Evolutionary conservation across 2,888 invertebrate genomes (phyloP), one percentile per base, ranked within the genome.

Genomic region (Pegoplata infirma): DNA sequence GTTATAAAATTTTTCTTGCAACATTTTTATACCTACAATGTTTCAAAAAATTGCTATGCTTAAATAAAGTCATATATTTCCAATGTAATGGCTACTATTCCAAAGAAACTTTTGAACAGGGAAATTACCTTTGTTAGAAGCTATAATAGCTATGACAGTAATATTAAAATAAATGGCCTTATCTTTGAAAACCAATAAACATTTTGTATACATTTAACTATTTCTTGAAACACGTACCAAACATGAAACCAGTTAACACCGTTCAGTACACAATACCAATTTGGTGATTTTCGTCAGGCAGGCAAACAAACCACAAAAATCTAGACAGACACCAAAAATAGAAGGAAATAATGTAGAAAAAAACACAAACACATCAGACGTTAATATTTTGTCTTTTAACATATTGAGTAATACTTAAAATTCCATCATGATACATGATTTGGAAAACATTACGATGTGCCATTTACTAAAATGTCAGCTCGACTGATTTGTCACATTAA

Each of bases 401-500:
- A 36, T 53, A 67, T 71, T 75, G 55, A 61, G 56, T 63, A 75
- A 71, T 75, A 71, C 71, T 79, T 79, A 75, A 79, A 79, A 79
- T 79, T 79, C 79, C 79, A 67, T 69, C 71, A 63, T 72, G 67
- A 56, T 79, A 63, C 75, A 72, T 75, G 75, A 63, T 75, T 72
- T 55, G 51, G 49, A 61, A 44, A 67, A 67, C 71, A 63, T 74
- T 49, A 71, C 74, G 55, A 56, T 61, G 67, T 67, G 75, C 72
- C 55, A 78, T 78, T 78, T 72, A 61, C 75, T 76, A 76, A n/a
- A 78, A 75, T 72, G 75, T 72, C 77, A 71, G 44, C 68, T 75
- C 61, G 61, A 61, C 72, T 68, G 74, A 77, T 81, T 80, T 80
- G 76, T 80, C 79, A 77, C 81, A 80, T 81, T 74, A 77, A 81